Conservation (phyloP, 1,140 invertebrate species). For the Scaptomyza pallida region DNA sequence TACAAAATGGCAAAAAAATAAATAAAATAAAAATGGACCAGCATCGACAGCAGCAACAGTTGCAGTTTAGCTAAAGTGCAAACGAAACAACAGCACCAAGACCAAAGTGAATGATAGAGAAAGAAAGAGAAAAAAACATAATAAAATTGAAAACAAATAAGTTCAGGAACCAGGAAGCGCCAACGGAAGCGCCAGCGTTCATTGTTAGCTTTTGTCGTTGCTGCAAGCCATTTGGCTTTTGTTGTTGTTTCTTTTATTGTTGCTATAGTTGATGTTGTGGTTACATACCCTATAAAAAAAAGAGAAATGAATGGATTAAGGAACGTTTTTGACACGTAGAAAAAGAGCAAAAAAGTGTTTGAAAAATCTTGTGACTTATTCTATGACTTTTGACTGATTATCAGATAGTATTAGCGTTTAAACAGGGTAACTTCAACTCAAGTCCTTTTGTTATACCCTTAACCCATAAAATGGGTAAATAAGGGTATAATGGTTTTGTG, state of each 20-base stretch:
- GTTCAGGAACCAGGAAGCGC: slow-evolving; percentile 56
- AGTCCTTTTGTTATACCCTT: slow-evolving; percentile 1
- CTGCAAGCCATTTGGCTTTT: slow-evolving; percentile 33
- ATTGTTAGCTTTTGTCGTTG: slow-evolving; percentile 63
- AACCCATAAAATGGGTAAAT: no score
- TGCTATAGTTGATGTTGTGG: slow-evolving; percentile 40
- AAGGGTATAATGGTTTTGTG: no score
- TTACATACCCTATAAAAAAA: slow-evolving; percentile 11
- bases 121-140: slow-evolving; percentile 10
- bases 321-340: no score
- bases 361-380: no score
- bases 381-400: no score
- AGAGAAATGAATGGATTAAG: background rate
- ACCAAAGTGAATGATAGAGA: slow-evolving; percentile 1
- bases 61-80: background rate
- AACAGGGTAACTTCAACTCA: background rate
- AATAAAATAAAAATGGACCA: no score
- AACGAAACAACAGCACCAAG: slow-evolving; percentile 15
- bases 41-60: no score
- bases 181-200: slow-evolving; percentile 58
- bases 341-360: no score
- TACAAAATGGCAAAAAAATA: slow-evolving; percentile 18
- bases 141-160: slow-evolving; percentile 76
- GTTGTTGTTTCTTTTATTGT: slow-evolving; percentile 38
- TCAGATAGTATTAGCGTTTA: no score